phyloP scores from a whole-genome alignment of 2,113 vertebrate species.

The Piliocolobus tephrosceles region DNA sequence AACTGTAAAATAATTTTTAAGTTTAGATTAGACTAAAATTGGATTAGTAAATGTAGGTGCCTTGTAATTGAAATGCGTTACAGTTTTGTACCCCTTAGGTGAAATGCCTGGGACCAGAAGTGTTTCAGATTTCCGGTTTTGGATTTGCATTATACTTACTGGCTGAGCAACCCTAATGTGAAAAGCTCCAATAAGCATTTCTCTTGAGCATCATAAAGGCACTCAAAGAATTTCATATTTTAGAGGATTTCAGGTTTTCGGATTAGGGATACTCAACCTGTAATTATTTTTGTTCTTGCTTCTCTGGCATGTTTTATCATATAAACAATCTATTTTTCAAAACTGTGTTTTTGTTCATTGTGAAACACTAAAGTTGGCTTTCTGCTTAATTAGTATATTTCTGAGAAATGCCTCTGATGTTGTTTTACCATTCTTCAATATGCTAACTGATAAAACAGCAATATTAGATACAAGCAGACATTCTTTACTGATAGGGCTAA shows the following conservation, averaged over 20 bases:
- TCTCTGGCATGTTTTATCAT: not conserved
- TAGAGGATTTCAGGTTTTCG: not conserved
- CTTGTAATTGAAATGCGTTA: slow-evolving; percentile 13
- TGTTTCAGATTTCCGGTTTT: not conserved
- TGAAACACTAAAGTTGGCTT: not conserved
- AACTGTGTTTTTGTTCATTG: not conserved
- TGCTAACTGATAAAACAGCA: not conserved
- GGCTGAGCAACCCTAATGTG: not conserved
- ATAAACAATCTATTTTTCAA: not conserved
- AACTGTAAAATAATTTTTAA: slow-evolving; percentile 5
- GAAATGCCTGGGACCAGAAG: not conserved
- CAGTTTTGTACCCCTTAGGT: not conserved
- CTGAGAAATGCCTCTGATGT: slow-evolving; percentile 15
- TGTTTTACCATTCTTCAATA: slow-evolving; percentile 39
- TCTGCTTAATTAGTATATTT: not conserved
- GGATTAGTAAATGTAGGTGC: slow-evolving; percentile 9
- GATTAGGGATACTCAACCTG: not conserved
- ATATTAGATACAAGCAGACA: not conserved
- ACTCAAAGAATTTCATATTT: not conserved
- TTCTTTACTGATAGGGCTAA: not conserved
- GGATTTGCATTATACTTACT: not conserved
- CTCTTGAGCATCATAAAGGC: not conserved
- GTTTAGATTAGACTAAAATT: not conserved
- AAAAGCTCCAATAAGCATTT: not conserved
- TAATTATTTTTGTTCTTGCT: not conserved